Base-by-base conservation (phyloP, 2,888 invertebrate species). In the Patella pellucida region DNA sequence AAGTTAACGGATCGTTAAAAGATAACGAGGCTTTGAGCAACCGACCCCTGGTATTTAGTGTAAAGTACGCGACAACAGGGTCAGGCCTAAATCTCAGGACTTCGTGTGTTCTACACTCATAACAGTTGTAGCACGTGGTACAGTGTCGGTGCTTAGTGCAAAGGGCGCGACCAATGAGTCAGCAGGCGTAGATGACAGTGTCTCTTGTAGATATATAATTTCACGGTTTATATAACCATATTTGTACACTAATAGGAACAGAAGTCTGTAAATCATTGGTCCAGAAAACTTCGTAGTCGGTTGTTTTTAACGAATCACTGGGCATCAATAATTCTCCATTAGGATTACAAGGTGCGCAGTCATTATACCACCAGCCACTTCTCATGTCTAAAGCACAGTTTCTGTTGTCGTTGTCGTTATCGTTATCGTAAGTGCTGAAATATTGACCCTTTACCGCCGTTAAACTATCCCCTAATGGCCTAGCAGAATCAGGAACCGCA, bases 291-390 rank as follows among this genome's bases (percentile, higher is more conserved):
- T 62, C 62, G 12, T 62, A 62, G 11, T 62, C 62, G 23, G 62
- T 62, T 62, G 19, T 19, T 62, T 62, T 62, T 12, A 62, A 12
- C 1, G 19, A 9, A 23, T 62, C 62, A 11, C 19, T 14, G 11
- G 62, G 62, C 1, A 12, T 5, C 62, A 62, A 62, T 9, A 72
- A 9, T 62, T 56, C 56, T 23, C 72, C 72, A 54, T 72, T 72
- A 27, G 72, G 72, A 41, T 72, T 72, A 19, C 62, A 62, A n/a
- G 41, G 72, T 56, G 54, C 50, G 14, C 72, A 72, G 62, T 72
- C 41, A 31, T 72, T 72, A 27, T 56, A 72, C 72, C 54, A 72
- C 72, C 72, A 72, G 9, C 72, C 72, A 54, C 56, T 31, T 27
- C 31, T n/a, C 19, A 41, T 54, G 4, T 31, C 56, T n/a, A 41